Base-by-base conservation (phyloP, 2,113 vertebrate genomes). In the Leiothrix lutea region DNA sequence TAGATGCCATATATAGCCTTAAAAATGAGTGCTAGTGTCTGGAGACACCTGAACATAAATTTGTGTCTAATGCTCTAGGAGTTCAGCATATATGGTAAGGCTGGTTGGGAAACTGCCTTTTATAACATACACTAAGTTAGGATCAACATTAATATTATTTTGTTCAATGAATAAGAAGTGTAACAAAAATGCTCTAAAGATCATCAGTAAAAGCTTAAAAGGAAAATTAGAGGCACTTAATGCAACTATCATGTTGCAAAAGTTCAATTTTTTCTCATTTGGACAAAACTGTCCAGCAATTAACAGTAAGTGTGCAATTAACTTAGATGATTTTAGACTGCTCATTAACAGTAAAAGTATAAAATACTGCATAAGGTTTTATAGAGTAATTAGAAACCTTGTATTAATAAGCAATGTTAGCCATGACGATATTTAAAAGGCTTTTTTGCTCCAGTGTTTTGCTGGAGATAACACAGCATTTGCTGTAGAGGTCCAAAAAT, bases 261-360 rank as follows among this genome's bases (percentile, higher is more conserved):
- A 74, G 14, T 62, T 35, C 58, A 36, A 16, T 90, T 66, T 88
- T 94, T 91, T 80, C 84, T 92, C 70, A 95, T 83, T 90, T 93
- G 48, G 80, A 86, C 13, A 73, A 91, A 96, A 92, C 29, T 80
- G 23, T 74, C 67, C 36, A 88, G 85, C 36, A 93, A 67, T 84
- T 94, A 93, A 70, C 51, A 64, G n/a, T 62, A 90, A 95, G 53
- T 88, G 81, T 33, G 47, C 87, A 80, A 88, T 92, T 92, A 94
- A 60, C 75, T 62, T 82, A 15, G 9, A 64, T 36, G 48, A 35
- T 88, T 94, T 94, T 33, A 50, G 48, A 74, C 22, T 77, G 48
- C 14, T 90, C 61, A 78, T 81, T 90, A 96, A 86, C 23, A 91
- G 9, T 29, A 40, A 67, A 42, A 91, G 17, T 64, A 90, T 48